Base-by-base conservation (phyloP, 2,888 invertebrate genomes). In the Notocelia uddmanniana region DNA sequence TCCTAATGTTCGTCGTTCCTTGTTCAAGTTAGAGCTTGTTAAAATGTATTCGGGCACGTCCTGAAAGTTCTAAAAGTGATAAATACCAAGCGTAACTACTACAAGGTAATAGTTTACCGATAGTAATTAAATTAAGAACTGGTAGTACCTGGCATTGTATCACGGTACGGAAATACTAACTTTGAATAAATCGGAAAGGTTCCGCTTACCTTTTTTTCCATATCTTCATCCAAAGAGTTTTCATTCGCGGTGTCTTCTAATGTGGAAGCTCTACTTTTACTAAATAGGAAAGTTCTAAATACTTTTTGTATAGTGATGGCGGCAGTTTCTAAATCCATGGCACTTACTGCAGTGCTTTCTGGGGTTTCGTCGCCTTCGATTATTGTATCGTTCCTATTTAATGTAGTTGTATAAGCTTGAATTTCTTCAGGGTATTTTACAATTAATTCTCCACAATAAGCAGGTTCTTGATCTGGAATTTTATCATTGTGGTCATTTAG, bases 251-350 rank as follows among this genome's bases (percentile, higher is more conserved):
- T 76, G 37, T 92, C 92, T 52, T 93, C 93, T 73, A 89, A 87
- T 37, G 92, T 93, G 19, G 90, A 90, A 57, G 87, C 86, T 83
- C 91, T 87, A 78, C 89, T 92, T 84, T 89, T 91, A 60, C 72
- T 72, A 76, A 91, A 91, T 71, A 94, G 88, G 77, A 94, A 92
- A 31, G 89, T 89, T 37, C 94, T 88, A 79, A 95, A 94, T 66
- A 94, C 94, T 84, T 94, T 93, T 82, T 95, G 95, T 79, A 95
- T 95, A n/a, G 95, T 94, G 67, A 94, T 83, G 31, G 94, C 94
- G 31, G 94, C 89, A 74, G 90, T 89, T 89, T 95, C 89, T 81
- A 95, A 82, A 80, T 94, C 87, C 93, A 95, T 85, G 74, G 78
- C 76, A 76, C 79, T 85, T 37, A 41, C 66, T 66, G 66, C 59